Conservation (phyloP, 2,797 vertebrate genomes). For the Acestrorhynchus altus region DNA sequence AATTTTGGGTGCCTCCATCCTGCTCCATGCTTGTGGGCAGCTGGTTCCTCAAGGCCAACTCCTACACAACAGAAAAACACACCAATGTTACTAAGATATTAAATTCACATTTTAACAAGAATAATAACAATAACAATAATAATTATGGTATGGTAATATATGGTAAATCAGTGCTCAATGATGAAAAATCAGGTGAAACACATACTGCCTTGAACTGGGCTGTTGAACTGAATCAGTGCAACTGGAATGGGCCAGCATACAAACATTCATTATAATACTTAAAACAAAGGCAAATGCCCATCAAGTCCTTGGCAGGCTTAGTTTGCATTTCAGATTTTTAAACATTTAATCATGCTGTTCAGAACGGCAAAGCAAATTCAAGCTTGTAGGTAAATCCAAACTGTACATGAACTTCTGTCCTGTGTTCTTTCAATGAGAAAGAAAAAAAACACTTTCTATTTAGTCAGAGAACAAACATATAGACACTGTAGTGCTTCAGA, state of each 20-base stretch:
- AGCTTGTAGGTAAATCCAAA: background rate
- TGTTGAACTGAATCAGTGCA: no score
- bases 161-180: no score
- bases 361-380: background rate
- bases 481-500: background rate
- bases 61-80: conserved; percentile 73
- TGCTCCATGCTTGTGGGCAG: conserved; percentile 93
- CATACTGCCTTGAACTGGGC: no score
- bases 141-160: no score
- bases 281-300: background rate
- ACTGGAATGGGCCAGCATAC: no score
- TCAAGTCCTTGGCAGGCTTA: background rate
- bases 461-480: conserved; percentile 37
- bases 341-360: background rate
- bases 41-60: conserved; percentile 94
- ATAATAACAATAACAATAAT: no score
- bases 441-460: background rate
- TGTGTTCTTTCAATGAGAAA: conserved; percentile 5
- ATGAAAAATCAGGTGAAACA: no score
- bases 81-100: background rate
- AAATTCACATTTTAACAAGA: no score
- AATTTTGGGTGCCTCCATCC: conserved; percentile 88
- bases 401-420: background rate
- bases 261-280: no score
- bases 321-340: background rate